These are phyloP conservation scores for Ectemnius lituratus DNA, from an alignment of 2,888 invertebrate genomes.

Conservation along the genomic window DNA sequence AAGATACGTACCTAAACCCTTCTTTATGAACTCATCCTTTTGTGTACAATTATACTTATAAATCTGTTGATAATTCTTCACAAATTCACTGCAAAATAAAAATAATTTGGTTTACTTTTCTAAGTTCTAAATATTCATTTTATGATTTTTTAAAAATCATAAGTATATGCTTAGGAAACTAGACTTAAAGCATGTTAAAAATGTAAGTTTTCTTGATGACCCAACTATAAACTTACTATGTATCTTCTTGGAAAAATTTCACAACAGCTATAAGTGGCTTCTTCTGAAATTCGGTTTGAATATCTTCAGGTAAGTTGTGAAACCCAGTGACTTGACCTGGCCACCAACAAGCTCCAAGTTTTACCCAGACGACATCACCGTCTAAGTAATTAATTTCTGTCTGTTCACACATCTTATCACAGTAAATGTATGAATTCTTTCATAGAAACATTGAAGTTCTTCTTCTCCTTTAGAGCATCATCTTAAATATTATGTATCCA, in stretches of 20 bases:
- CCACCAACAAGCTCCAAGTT: conserved; percentile 91
- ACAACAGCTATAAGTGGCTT: conserved; percentile 89
- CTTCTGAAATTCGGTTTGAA: conserved; percentile 81
- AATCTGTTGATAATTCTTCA: conserved; percentile 85
- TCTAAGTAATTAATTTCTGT: conserved; percentile 84
- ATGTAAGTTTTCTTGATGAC: too few relatives aligned
- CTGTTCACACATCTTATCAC: conserved; percentile 84
- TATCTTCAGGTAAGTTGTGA: conserved; percentile 83
- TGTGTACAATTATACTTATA: conserved; percentile 88
- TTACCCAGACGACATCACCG: conserved; percentile 92
- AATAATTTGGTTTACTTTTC: conserved; percentile 36
- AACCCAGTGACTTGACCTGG: conserved; percentile 87
- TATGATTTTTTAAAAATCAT: not conserved
- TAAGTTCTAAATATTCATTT: conserved; percentile 6
- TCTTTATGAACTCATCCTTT: conserved; percentile 89
- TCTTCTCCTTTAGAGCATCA: too few relatives aligned
- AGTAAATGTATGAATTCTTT: conserved; percentile 32
- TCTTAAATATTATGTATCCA: too few relatives aligned
- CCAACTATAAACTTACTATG: conserved; percentile 83
- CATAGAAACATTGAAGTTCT: conserved; percentile 32
- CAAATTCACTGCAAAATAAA: conserved; percentile 86
- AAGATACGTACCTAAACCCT: conserved; percentile 86
- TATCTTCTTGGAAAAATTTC: conserved; percentile 91
- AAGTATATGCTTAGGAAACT: not conserved
- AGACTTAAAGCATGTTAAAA: not conserved